Conservation (phyloP, 2,888 invertebrate genomes). For the Eupithecia insigniata region DNA sequence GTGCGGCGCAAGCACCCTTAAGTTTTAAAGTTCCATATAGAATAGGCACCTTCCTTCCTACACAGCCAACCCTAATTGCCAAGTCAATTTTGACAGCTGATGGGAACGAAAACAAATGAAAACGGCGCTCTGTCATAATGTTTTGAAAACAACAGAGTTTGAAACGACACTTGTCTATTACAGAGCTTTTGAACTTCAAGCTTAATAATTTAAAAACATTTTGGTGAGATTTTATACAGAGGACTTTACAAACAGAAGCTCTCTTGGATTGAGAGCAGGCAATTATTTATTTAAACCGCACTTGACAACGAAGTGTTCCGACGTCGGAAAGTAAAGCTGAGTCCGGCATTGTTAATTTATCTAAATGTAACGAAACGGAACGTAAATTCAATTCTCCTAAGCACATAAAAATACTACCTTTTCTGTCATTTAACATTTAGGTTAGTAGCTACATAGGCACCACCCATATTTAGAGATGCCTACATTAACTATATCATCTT, state of each 20-base stretch:
- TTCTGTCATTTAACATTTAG: neutral
- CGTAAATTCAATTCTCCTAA: constrained; percentile 51
- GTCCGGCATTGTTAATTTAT: constrained; percentile 44
- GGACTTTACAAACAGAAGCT: constrained; percentile 19
- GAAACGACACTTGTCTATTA: constrained; percentile 18
- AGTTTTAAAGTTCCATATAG: constrained; percentile 15
- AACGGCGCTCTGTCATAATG: constrained; percentile 38
- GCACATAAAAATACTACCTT: neutral
- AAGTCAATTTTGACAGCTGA: constrained; percentile 69
- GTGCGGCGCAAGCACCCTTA: constrained; percentile 38
- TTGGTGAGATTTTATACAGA: constrained; percentile 5
- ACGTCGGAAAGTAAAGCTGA: constrained; percentile 32
- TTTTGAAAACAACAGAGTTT: constrained; percentile 18
- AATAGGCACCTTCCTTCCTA: neutral
- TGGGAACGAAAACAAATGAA: constrained; percentile 61
- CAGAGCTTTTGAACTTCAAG: constrained; percentile 13
- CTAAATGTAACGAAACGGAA: constrained; percentile 51
- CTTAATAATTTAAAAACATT: constrained; percentile 6
- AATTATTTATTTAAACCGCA: constrained; percentile 23
- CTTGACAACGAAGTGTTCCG: constrained; percentile 23
- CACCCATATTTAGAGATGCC: neutral
- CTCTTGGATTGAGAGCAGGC: constrained; percentile 25
- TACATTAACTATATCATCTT: neutral
- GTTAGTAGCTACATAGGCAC: neutral
- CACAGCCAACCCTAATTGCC: constrained; percentile 53